Percentiles rank a stretch among this genome's conserved stretches.
Conservation (phyloP, 2,888 invertebrate species). For the Cactoblastis cactorum region DNA sequence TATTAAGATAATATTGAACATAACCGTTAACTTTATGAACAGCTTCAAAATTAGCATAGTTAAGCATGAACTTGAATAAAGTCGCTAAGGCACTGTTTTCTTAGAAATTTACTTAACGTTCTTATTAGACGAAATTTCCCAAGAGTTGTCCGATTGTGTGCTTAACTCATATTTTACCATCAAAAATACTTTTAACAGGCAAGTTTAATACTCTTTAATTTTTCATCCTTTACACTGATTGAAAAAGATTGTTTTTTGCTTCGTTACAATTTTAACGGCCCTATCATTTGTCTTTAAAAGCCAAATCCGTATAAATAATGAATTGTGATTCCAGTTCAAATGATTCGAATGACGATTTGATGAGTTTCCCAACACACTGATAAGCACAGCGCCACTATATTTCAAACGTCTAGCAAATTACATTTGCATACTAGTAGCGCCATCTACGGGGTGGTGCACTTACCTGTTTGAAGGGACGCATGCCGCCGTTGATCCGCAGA, state of each 20-base stretch:
- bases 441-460: constrained; percentile 56
- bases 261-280: not conserved
- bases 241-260: not conserved
- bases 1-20: too few relatives aligned
- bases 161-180: constrained; percentile 16
- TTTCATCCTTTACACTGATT: not conserved
- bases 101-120: constrained; percentile 42
- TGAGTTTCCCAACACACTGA: constrained; percentile 11
- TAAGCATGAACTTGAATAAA: constrained; percentile 24
- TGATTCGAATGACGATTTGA: constrained; percentile 4
- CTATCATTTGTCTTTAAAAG: constrained; percentile 1
- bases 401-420: constrained; percentile 14
- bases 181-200: not conserved
- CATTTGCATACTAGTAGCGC: constrained; percentile 36
- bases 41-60: constrained; percentile 18
- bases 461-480: constrained; percentile 97
- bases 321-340: constrained; percentile 8
- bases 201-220: not conserved
- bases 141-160: constrained; percentile 22
- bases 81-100: constrained; percentile 37
- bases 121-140: constrained; percentile 42
- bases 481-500: constrained; percentile 96
- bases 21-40: too few relatives aligned
- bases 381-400: constrained; percentile 15
- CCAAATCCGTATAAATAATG: not conserved